phyloP scores from a whole-genome alignment of 2,797 vertebrate genomes.

The Taeniopygia guttata region DNA sequence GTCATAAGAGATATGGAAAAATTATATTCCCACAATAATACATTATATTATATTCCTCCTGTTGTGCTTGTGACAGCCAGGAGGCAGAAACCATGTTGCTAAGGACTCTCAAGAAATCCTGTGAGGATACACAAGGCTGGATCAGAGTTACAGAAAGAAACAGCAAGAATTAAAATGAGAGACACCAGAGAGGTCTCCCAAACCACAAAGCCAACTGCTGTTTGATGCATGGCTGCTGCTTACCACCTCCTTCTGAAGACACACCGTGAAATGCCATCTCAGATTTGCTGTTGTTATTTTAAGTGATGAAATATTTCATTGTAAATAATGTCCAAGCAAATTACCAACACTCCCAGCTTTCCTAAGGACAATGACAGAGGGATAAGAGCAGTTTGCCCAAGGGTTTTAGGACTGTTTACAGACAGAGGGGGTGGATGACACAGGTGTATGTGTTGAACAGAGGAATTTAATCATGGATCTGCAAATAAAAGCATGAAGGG shows the following conservation, averaged over 20 bases:
- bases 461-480: neutral
- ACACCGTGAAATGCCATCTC: neutral
- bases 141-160: neutral
- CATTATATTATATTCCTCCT: neutral
- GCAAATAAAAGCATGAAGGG: neutral
- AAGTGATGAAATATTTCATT: neutral
- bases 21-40: neutral
- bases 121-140: neutral
- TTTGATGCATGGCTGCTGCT: neutral
- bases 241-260: neutral
- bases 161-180: neutral
- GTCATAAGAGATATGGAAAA: neutral
- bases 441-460: neutral
- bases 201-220: neutral
- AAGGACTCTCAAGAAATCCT: neutral
- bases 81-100: neutral
- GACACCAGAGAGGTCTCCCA: neutral
- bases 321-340: neutral
- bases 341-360: neutral
- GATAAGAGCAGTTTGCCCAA: neutral
- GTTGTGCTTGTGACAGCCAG: neutral
- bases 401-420: neutral
- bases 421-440: neutral
- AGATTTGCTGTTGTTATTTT: neutral
- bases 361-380: neutral